Percentiles rank a stretch among this genome's conserved stretches.
phyloP scores from a whole-genome alignment of 2,797 vertebrate species.

The Adrianichthys oophorus region DNA sequence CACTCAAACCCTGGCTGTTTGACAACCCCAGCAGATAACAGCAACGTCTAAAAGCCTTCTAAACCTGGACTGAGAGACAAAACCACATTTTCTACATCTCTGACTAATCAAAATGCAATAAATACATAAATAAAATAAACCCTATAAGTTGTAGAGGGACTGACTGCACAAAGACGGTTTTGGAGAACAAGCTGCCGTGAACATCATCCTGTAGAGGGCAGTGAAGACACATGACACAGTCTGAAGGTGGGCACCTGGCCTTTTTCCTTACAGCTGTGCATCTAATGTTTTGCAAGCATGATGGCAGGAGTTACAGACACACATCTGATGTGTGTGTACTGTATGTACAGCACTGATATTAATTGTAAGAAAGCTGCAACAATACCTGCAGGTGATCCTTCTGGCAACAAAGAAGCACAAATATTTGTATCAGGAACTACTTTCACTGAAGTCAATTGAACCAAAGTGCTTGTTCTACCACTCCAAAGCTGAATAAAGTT shows the following conservation, averaged over 20 bases:
- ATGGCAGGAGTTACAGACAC: conserved; percentile 36
- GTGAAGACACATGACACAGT: conserved; percentile 78
- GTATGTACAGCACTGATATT: too few species aligned
- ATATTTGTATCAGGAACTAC: too few species aligned
- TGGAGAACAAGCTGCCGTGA: conserved; percentile 34
- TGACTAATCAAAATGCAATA: not conserved
- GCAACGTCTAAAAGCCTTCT: conserved; percentile 1
- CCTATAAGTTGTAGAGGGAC: not conserved
- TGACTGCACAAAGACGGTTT: conserved; percentile 10
- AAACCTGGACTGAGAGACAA: not conserved
- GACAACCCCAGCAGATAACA: conserved; percentile 44
- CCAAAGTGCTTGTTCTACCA: too few species aligned
- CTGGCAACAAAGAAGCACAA: too few species aligned
- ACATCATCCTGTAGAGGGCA: conserved; percentile 81
- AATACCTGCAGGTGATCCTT: too few species aligned
- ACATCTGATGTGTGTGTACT: not conserved
- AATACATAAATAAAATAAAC: conserved; percentile 4
- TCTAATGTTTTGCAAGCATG: conserved; percentile 30
- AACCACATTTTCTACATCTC: conserved; percentile 1
- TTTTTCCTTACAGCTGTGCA: conserved; percentile 33
- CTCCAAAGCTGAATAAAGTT: too few species aligned
- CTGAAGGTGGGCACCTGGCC: conserved; percentile 24
- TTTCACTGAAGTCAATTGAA: too few species aligned
- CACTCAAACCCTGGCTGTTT: conserved; percentile 51
- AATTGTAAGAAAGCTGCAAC: too few species aligned